Base-by-base conservation (phyloP, 1,140 invertebrate species). In the Nilaparvata lugens region DNA sequence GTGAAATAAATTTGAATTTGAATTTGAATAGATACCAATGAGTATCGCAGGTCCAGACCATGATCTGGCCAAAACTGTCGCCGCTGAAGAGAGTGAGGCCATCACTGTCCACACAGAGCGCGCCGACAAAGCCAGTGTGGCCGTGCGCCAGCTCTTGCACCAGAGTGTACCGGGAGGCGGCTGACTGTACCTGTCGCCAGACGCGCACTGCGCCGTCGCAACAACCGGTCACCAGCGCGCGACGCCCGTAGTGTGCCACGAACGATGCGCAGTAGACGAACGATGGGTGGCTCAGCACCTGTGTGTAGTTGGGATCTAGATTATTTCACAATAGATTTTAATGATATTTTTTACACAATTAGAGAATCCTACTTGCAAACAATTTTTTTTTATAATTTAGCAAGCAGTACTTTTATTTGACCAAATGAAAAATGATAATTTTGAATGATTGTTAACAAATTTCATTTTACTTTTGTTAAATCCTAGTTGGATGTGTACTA, bases 231-330 rank as follows among this genome's bases (percentile, higher is more conserved):
- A 76, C 76, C 2, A 85, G 67, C 21, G 79, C 68, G 18, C 25
- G 0, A 16, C 64, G 68, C 24, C 71, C 64, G 6, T 74, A 69
- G 25, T 70, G 66, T 11, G 74, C 75, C 56, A 78, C 72, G 64
- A 83, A 84, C 74, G 78, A 78, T 2, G 78, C 79, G 58, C 74
- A 78, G 62, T 87, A 87, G 6, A 87, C 81, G 70, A 82, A 87
- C 1, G 78, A 79, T 14, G 84, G 83, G 72, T 87, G 84, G 19
- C 81, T 77, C 42, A 86, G 68, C 57, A 81, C 71, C 73, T 80
- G 59, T n/a, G 64, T n/a, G n/a, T n/a, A n/a, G n/a, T n/a, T n/a
- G n/a, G n/a, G n/a, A n/a, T n/a, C n/a, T n/a, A n/a, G n/a, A n/a
- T n/a, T n/a, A n/a, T n/a, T n/a, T n/a, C n/a, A n/a, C n/a, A n/a